Conservation (phyloP, 1,140 invertebrate genomes). For the Ostrea edulis region DNA sequence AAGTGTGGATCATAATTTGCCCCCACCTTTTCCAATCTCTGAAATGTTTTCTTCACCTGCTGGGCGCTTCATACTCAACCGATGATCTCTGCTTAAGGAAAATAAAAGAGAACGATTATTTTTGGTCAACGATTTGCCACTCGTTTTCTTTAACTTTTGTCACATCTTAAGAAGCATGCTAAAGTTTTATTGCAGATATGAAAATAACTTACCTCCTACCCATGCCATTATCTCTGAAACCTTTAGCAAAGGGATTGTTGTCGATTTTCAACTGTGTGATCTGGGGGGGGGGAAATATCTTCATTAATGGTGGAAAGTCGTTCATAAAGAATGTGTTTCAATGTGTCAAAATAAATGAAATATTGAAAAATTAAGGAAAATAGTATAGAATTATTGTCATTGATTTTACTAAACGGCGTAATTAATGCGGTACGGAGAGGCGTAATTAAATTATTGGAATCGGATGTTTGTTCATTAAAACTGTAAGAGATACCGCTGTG, state of each 20-base stretch:
- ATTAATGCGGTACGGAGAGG: constrained; percentile 7
- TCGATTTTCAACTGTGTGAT: constrained; percentile 99
- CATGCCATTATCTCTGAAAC: constrained; percentile 91
- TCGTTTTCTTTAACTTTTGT: neutral
- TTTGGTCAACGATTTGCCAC: constrained; percentile 2
- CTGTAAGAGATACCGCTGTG: constrained; percentile 16
- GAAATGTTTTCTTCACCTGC: constrained; percentile 59
- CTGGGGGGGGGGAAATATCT: constrained; percentile 83
- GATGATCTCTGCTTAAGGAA: constrained; percentile 65
- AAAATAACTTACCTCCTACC: constrained; percentile 66
- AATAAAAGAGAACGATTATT: constrained; percentile 28
- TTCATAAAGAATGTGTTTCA: neutral
- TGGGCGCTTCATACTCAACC: constrained; percentile 67
- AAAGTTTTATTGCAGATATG: neutral
- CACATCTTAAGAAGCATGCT: neutral
- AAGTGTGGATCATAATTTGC: constrained; percentile 46
- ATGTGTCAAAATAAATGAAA: constrained; percentile 21
- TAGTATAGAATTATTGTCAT: constrained; percentile 34
- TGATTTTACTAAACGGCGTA: constrained; percentile 31
- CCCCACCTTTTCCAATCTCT: constrained; percentile 69
- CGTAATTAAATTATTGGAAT: constrained; percentile 28
- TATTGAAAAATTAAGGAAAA: constrained; percentile 40
- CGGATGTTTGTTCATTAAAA: constrained; percentile 39
- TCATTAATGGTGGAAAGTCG: neutral
- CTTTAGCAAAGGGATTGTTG: constrained; percentile 99